phyloP scores from a whole-genome alignment of 1,140 invertebrate species.

The Lutraria rhynchaena region DNA sequence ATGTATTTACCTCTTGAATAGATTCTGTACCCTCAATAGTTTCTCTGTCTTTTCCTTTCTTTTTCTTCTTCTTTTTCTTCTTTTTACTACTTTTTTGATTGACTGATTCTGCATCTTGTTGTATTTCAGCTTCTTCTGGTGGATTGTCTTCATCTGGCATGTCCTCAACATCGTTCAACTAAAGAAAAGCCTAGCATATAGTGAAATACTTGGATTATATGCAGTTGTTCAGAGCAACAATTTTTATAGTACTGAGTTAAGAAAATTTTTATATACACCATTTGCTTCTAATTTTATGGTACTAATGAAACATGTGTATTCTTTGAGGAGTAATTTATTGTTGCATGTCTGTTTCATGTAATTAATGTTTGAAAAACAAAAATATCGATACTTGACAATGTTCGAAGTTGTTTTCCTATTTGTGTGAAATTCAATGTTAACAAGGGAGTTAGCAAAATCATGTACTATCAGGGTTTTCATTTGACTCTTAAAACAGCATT shows the following conservation, averaged over 20 bases:
- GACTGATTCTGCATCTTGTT: slow-evolving; percentile 75
- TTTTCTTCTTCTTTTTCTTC: slow-evolving; percentile 77
- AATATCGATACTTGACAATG: too few species aligned
- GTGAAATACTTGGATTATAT: neutral
- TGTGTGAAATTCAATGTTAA: too few species aligned
- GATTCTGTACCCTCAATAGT: slow-evolving; percentile 83
- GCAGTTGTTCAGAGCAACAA: neutral
- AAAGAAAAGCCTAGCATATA: slow-evolving; percentile 82
- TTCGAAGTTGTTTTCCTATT: too few species aligned
- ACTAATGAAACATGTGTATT: too few species aligned
- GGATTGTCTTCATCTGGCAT: slow-evolving; percentile 79
- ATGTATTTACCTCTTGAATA: neutral
- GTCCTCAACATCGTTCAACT: slow-evolving; percentile 84
- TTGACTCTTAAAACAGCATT: too few species aligned
- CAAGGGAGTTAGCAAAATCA: too few species aligned
- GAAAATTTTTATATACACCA: too few species aligned
- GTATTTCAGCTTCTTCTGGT: slow-evolving; percentile 84
- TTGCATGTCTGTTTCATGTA: too few species aligned
- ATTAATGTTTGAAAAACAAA: too few species aligned
- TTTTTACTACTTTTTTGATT: slow-evolving; percentile 65
- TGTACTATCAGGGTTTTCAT: too few species aligned
- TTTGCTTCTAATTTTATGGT: too few species aligned
- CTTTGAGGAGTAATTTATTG: too few species aligned
- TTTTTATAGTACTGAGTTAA: neutral
- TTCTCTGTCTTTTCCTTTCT: slow-evolving; percentile 84